Percentiles rank a stretch among this genome's conserved stretches.
These are phyloP conservation scores for Dastarcus helophoroides DNA, from an alignment of 2,888 invertebrate genomes.

Conservation along the genomic window DNA sequence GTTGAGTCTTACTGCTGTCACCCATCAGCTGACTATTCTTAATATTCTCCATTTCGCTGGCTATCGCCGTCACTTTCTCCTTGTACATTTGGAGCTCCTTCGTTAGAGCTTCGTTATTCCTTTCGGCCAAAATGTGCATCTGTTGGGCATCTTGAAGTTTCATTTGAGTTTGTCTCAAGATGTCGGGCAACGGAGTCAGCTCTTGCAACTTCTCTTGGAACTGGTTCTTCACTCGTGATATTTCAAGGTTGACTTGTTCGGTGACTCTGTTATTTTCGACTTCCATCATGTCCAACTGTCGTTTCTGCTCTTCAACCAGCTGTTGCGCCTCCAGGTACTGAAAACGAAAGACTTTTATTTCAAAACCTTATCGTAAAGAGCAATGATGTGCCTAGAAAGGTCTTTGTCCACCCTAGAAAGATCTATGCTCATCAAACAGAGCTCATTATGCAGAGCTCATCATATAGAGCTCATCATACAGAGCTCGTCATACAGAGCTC, in stretches of 20 bases:
- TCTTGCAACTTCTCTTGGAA: conserved; percentile 64
- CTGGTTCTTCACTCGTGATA: conserved; percentile 56
- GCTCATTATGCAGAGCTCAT: no score
- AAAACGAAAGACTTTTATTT: conserved; percentile 10
- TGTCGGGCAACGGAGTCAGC: conserved; percentile 55
- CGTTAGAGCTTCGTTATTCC: conserved; percentile 53
- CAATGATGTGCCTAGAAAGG: no score
- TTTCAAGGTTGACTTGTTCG: conserved; percentile 60
- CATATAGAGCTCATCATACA: no score
- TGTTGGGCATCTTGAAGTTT: conserved; percentile 59
- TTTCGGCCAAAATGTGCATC: conserved; percentile 51
- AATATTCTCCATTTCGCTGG: conserved; percentile 41
- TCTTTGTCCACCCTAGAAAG: no score
- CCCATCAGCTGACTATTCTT: conserved; percentile 40
- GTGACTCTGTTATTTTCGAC: conserved; percentile 59
- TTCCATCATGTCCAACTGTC: conserved; percentile 59
- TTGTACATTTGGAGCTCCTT: conserved; percentile 52
- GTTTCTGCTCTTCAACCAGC: conserved; percentile 55
- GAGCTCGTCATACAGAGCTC: no score
- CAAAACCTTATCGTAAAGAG: no score
- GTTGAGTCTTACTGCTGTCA: conserved; percentile 37
- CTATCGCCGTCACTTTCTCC: conserved; percentile 32
- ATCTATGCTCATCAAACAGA: no score
- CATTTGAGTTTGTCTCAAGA: conserved; percentile 55
- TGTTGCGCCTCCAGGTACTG: conserved; percentile 55